Base-by-base conservation (phyloP, 2,888 invertebrate species). In the Hydroisotoma schaefferi region DNA sequence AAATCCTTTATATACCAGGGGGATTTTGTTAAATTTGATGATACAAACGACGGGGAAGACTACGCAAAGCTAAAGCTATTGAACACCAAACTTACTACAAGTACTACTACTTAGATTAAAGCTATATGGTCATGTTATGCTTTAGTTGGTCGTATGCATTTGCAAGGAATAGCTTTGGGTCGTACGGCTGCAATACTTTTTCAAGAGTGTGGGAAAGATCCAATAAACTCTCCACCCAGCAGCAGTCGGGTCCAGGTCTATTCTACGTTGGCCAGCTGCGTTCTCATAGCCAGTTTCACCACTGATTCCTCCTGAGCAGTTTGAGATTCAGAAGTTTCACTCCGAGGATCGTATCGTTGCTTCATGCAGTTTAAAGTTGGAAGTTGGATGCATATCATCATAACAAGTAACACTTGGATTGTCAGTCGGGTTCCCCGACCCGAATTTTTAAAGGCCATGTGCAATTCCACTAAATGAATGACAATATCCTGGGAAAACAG, bases 191-290 rank as follows among this genome's bases (percentile, higher is more conserved):
- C 20, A 20, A 26, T 40, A 40, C 33, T 8, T 8, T 20, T 40
- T 20, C n/a, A 25, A n/a, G 51, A 48, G 49, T 46, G 43, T 61
- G 61, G 55, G 61, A 67, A 40, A 40, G 8, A 40, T 40, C 40
- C n/a, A 10, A 40, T 40, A 40, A 40, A 66, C 48, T 60, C 66
- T 63, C 66, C 60, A 59, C 64, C 67, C 62, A 44, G 18, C 20
- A n/a, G n/a, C n/a, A n/a, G n/a, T n/a, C n/a, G n/a, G n/a, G n/a
- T n/a, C 44, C 25, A 46, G 43, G 12, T 27, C 27, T n/a, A n/a
- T n/a, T n/a, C n/a, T 48, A 61, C 59, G 55, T 59, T 61, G 64
- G 61, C 62, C 68, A 68, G 68, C 68, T 68, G 68, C 68, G 59
- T 65, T 65, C 68, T 61, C 68, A 67, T 57, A n/a, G 40, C n/a